phyloP scores from a whole-genome alignment of 2,888 invertebrate genomes.

The Periphyllus acericola region DNA sequence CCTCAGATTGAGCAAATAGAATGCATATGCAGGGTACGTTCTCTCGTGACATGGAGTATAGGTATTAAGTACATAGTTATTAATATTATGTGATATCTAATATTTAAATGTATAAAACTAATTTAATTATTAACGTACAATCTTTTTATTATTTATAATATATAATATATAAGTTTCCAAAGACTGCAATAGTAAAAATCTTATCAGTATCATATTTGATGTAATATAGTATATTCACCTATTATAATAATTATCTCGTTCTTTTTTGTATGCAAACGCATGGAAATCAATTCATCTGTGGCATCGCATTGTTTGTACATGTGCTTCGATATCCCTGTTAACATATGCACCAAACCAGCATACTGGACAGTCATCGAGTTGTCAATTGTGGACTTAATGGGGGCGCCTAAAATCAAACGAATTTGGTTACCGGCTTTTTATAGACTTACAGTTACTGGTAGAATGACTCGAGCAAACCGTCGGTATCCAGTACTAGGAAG shows the following conservation, averaged over 20 bases:
- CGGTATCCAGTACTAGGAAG: slow-evolving; percentile 92
- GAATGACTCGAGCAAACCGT: slow-evolving; percentile 67
- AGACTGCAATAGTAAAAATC: no score
- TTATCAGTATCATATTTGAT: no score
- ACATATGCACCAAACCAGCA: slow-evolving; percentile 86
- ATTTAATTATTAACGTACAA: no score
- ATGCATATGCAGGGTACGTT: background rate
- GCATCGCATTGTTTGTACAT: slow-evolving; percentile 94
- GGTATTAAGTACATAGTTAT: background rate
- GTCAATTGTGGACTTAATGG: slow-evolving; percentile 90
- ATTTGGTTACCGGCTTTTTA: no score
- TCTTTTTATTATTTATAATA: background rate
- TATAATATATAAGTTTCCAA: background rate
- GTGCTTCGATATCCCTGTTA: slow-evolving; percentile 90
- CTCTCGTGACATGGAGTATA: background rate
- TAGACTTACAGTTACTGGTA: no score
- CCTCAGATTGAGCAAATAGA: background rate
- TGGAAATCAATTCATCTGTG: slow-evolving; percentile 91
- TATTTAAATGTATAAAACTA: no score
- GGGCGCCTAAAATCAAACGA: slow-evolving; percentile 73
- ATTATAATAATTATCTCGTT: slow-evolving; percentile 98
- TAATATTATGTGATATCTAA: no score
- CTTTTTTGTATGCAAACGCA: slow-evolving; percentile 92
- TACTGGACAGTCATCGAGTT: slow-evolving; percentile 95
- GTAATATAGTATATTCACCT: slow-evolving; percentile 66